phyloP scores from a whole-genome alignment of 1,140 invertebrate species.

The Pinna nobilis region DNA sequence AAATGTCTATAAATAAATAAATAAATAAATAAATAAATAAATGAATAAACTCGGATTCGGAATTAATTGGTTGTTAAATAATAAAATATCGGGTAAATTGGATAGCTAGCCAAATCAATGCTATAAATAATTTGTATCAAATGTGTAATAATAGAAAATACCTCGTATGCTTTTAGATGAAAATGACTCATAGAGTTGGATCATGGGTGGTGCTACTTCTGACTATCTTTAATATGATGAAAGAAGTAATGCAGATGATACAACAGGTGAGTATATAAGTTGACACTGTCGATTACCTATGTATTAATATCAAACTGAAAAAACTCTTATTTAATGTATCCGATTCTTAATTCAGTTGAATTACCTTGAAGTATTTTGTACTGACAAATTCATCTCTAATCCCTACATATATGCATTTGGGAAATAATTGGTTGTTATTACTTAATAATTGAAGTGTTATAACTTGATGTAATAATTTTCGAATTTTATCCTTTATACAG shows the following conservation, averaged over 20 bases:
- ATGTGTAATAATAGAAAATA: not conserved
- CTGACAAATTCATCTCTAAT: not conserved
- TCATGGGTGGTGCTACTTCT: slow-evolving; percentile 81
- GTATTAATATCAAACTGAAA: too few relatives aligned
- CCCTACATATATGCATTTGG: not conserved
- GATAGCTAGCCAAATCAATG: not conserved
- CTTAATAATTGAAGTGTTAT: not conserved
- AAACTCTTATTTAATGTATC: too few relatives aligned
- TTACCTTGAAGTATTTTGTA: too few relatives aligned
- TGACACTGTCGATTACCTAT: too few relatives aligned
- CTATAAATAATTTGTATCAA: not conserved
- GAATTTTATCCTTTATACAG: too few relatives aligned
- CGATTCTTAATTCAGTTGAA: too few relatives aligned
- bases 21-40: too few relatives aligned
- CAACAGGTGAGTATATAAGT: slow-evolving; percentile 89
- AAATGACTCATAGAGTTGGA: slow-evolving; percentile 54
- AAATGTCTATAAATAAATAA: too few relatives aligned
- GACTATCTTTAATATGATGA: slow-evolving; percentile 81
- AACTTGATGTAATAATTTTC: too few relatives aligned
- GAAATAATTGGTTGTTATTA: not conserved
- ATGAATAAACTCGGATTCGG: too few relatives aligned
- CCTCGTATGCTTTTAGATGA: slow-evolving; percentile 38
- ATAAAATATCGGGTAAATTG: too few relatives aligned
- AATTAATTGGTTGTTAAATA: too few relatives aligned
- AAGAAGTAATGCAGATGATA: slow-evolving; percentile 85